Evolutionary conservation across 1,140 invertebrate species (phyloP), one percentile per base, ranked within the genome.

Genomic region (Theocolax elegans): DNA sequence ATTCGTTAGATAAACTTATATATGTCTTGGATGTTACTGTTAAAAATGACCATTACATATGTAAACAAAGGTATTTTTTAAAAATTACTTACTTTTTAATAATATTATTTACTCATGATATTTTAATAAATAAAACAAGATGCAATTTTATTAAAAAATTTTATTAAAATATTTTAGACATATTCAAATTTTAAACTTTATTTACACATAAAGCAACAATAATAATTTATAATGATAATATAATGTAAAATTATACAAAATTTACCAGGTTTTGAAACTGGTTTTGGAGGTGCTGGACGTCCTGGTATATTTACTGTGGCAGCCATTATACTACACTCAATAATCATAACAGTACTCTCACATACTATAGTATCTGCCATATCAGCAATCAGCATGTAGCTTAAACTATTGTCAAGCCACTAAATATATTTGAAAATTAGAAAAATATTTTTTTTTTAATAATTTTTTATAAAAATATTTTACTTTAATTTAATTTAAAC

Each of bases 251-350:
- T 46, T 49, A 27, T 27, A 60, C 15, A 69, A 62, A 56, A 48
- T 71, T 79, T 81, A 84, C 81, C 83, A 75, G 81, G 81, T 76
- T 80, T 80, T 54, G 77, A 76, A 74, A 74, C 66, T 38, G 77
- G 76, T 77, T 78, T 84, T 49, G 79, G 81, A 71, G 80, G 77
- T 35, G 54, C 58, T 66, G 74, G 71, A 74, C 74, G 63, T 66
- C 67, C 70, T 60, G 74, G 54, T 40, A 51, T 64, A 73, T 72
- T 76, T 77, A 78, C 73, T 59, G 65, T 72, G 65, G 71, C 67
- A 67, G 75, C 64, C 74, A 78, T 73, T 60, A 46, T 76, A 65
- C 51, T 53, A 69, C 63, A 63, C 27, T 72, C 72, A 74, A 77
- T 72, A 74, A 77, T 70, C 42, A 68, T 67, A 56, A 71, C 9